Evolutionary conservation across 2,888 invertebrate genomes (phyloP).

Genomic region (Eurois occulta): DNA sequence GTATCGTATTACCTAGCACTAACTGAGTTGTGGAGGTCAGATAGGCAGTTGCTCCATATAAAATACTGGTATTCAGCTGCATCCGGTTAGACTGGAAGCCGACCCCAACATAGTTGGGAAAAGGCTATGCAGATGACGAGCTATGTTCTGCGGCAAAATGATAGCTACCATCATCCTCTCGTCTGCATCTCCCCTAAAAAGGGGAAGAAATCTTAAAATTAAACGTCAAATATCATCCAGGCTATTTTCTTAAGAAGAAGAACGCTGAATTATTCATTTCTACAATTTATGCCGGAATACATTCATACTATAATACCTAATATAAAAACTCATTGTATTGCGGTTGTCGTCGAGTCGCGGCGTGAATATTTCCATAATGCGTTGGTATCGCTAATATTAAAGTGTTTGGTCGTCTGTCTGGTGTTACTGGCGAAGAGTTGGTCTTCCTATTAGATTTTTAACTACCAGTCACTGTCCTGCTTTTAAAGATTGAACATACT

Average conservation of each 20-base stretch:
- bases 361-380: conserved; percentile 53
- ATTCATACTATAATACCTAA: conserved; percentile 67
- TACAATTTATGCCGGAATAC: conserved; percentile 73
- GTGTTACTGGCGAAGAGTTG: neutral
- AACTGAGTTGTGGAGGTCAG: too few species aligned
- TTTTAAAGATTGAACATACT: neutral
- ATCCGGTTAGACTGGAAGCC: too few species aligned
- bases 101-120: too few species aligned
- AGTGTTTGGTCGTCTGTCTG: conserved; percentile 17
- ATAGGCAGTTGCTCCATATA: too few species aligned
- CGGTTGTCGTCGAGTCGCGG: conserved; percentile 24
- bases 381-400: conserved; percentile 29
- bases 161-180: neutral
- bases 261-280: conserved; percentile 60
- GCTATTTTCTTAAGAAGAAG: conserved; percentile 44
- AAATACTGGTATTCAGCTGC: too few species aligned
- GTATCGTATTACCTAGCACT: too few species aligned
- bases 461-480: neutral
- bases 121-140: too few species aligned
- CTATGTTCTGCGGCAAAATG: neutral
- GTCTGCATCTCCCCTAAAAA: neutral
- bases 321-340: conserved; percentile 67
- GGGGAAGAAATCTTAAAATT: conserved; percentile 52
- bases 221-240: conserved; percentile 59
- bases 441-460: neutral